Base-by-base conservation (phyloP, 64 coral and sea anemone species). In the Montipora efflorescens region DNA sequence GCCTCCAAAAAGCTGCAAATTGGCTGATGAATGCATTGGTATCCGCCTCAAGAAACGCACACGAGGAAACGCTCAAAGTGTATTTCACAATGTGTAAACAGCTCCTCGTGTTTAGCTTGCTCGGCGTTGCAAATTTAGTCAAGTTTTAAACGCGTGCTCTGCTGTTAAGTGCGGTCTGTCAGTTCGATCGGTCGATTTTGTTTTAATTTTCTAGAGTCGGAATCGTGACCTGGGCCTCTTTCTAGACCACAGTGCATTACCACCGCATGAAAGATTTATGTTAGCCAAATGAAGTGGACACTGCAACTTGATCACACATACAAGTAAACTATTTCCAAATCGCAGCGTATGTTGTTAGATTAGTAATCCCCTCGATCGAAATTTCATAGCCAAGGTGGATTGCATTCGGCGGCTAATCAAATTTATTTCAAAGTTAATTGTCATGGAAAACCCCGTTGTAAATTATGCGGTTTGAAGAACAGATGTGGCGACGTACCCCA, bases 11-110 rank as follows among this genome's bases (percentile, higher is more conserved):
- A 80, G 86, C 89, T 86, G 67, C 47, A 90, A 95, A 90, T 95
- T 95, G 90, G 88, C 81, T 84, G 80, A 86, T 95, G 80, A 95
- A 95, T 90, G 71, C 62, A 53, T 66, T 53, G 20, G 70, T 77
- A 85, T 94, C 71, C 90, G 64, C 53, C 28, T 20, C 14, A 36
- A 55, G 74, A 84, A 90, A 78, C 22, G 45, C 81, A 58, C 93
- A 95, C 93, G 88, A 89, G 88, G 93, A 86, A 79, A 90, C 70
- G 71, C 10, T 67, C 67, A 13, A 18, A 47, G 18, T 11, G 7
- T 62, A 45, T 69, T 68, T 69, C 23, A 84, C 18, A 86, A 50
- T 50, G n/a, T 46, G 82, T 84, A 67, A 69, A 90, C 87, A 84
- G 43, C 21, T 71, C 93, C 64, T 81, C 92, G 87, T 76, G 93